A percentile compares a stretch with the other conserved stretches of the same genome.
These are phyloP conservation scores for Polyommatus icarus DNA, from an alignment of 2,888 invertebrate species.

Conservation along the genomic window DNA sequence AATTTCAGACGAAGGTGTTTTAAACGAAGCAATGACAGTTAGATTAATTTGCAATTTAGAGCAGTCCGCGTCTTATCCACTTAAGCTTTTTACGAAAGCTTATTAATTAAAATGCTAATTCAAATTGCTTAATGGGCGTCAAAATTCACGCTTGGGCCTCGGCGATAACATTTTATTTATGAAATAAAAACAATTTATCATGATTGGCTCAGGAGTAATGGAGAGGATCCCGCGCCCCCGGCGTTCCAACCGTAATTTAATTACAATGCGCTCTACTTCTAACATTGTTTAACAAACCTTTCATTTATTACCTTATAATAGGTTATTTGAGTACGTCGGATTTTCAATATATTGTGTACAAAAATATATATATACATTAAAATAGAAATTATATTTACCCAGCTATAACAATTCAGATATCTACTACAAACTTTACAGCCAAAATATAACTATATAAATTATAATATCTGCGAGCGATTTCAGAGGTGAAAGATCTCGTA, in stretches of 20 bases:
- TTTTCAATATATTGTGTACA: neutral
- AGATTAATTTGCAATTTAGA: constrained; percentile 4
- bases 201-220: neutral
- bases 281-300: constrained; percentile 11
- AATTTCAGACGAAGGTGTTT: neutral
- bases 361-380: neutral
- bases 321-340: neutral
- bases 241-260: neutral
- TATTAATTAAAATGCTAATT: constrained; percentile 19
- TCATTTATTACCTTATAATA: neutral
- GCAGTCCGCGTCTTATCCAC: constrained; percentile 5
- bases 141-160: neutral
- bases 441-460: neutral
- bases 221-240: constrained; percentile 2
- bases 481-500: neutral
- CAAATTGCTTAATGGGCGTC: constrained; percentile 5
- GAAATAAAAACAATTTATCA: constrained; percentile 18
- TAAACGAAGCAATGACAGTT: neutral
- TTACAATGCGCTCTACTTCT: constrained; percentile 5
- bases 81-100: constrained; percentile 3
- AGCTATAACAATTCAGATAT: neutral
- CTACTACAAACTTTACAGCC: neutral
- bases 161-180: neutral
- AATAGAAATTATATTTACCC: neutral
- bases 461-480: neutral